A percentile compares a stretch with the other conserved stretches of the same genome.
Conservation (phyloP, 2,797 vertebrate species). For the Thunnus albacares region DNA sequence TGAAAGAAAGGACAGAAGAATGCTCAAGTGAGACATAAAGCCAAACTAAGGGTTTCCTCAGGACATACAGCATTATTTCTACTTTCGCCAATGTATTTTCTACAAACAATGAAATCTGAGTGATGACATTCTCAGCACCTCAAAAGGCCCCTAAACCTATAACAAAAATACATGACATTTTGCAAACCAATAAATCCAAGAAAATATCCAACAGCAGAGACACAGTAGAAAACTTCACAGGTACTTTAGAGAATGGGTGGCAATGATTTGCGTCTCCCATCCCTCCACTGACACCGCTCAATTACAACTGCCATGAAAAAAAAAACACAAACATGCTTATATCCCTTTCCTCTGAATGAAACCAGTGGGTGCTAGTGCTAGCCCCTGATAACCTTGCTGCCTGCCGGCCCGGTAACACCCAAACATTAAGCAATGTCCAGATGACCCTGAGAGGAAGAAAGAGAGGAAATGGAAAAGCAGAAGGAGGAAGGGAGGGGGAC, state of each 20-base stretch:
- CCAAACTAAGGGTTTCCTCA: slow-evolving; percentile 46
- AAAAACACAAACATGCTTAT: slow-evolving; percentile 72
- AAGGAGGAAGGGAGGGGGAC: not conserved
- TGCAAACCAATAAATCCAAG: slow-evolving; percentile 41
- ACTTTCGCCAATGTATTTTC: slow-evolving; percentile 22
- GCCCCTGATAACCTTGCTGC: slow-evolving; percentile 55
- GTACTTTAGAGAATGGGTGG: slow-evolving; percentile 66
- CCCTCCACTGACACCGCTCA: slow-evolving; percentile 52
- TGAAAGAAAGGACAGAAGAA: slow-evolving; percentile 62
- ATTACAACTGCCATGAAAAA: slow-evolving; percentile 46
- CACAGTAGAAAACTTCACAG: slow-evolving; percentile 28
- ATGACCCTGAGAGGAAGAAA: slow-evolving; percentile 43
- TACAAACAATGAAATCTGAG: slow-evolving; percentile 37
- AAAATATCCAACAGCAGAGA: slow-evolving; percentile 53
- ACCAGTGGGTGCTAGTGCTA: slow-evolving; percentile 54
- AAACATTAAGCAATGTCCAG: slow-evolving; percentile 62
- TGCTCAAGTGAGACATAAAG: slow-evolving; percentile 44
- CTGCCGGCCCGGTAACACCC: slow-evolving; percentile 57
- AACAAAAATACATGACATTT: slow-evolving; percentile 29
- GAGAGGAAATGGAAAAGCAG: slow-evolving; percentile 25
- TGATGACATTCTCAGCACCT: slow-evolving; percentile 44
- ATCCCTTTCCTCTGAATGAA: slow-evolving; percentile 56
- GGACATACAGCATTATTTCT: slow-evolving; percentile 25
- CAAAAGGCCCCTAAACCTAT: slow-evolving; percentile 20
- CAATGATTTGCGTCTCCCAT: slow-evolving; percentile 69